A percentile compares a stretch with the other conserved stretches of the same genome.
Evolutionary conservation across 2,797 vertebrate genomes (phyloP).

Genomic region (Anisognathus igniventris): DNA sequence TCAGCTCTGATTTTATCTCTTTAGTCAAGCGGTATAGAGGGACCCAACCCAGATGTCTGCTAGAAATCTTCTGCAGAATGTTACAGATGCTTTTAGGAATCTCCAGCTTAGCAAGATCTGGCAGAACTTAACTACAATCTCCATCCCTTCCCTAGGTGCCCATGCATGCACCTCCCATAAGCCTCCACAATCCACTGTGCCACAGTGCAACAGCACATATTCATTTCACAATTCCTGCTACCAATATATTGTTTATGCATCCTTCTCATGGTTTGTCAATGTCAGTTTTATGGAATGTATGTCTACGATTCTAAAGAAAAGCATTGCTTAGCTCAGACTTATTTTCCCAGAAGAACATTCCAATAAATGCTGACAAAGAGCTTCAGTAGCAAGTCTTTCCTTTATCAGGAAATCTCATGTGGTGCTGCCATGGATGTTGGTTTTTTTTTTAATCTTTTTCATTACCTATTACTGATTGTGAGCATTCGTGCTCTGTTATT

Average conservation of each 20-base stretch:
- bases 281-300: background rate
- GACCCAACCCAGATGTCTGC: background rate
- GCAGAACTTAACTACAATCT: background rate
- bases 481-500: background rate
- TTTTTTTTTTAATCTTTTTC: background rate
- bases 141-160: background rate
- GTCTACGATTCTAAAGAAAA: background rate
- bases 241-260: background rate
- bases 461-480: background rate
- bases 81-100: background rate
- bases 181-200: background rate
- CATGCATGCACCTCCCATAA: accelerated
- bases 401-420: background rate
- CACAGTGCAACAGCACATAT: background rate
- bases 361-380: background rate
- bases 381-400: background rate
- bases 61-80: background rate
- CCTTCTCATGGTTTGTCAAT: background rate
- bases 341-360: background rate
- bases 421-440: background rate
- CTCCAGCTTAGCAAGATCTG: background rate
- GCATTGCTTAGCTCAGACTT: background rate
- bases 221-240: background rate
- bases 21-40: background rate
- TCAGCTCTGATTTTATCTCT: background rate